Evolutionary conservation across 2,888 invertebrate species (phyloP).

Genomic region (Sympetrum striolatum): DNA sequence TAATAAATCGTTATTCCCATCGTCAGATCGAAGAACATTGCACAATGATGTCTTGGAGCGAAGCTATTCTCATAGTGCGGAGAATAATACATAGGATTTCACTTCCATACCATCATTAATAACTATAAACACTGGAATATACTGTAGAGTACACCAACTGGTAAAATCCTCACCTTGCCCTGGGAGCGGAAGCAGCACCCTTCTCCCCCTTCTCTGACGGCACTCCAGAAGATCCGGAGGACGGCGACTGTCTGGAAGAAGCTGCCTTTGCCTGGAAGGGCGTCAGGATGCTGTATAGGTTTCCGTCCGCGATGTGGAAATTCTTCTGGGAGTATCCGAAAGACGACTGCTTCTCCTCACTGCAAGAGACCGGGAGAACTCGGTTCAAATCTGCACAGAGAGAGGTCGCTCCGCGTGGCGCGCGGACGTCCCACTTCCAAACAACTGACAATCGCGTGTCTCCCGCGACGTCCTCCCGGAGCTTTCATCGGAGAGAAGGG

Average conservation of each 20-base stretch:
- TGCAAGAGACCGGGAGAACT: neutral
- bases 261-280: slow-evolving; percentile 50
- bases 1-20: too few relatives aligned
- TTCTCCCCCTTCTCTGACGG: neutral
- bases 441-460: neutral
- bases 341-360: neutral
- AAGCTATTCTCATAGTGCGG: too few relatives aligned
- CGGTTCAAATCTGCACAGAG: neutral
- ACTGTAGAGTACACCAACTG: too few relatives aligned
- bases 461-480: neutral
- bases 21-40: too few relatives aligned
- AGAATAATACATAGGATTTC: too few relatives aligned
- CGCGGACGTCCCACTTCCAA: neutral
- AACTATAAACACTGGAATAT: too few relatives aligned
- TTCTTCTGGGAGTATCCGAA: slow-evolving; percentile 52
- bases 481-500: neutral
- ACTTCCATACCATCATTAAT: too few relatives aligned
- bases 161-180: neutral
- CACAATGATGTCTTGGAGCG: too few relatives aligned
- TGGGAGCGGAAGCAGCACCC: neutral
- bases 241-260: neutral
- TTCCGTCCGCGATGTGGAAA: slow-evolving; percentile 53
- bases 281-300: slow-evolving; percentile 52
- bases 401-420: neutral
- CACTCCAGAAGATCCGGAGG: neutral